Evolutionary conservation across 2,113 vertebrate species (phyloP).

Genomic region (Epinephelus lanceolatus): DNA sequence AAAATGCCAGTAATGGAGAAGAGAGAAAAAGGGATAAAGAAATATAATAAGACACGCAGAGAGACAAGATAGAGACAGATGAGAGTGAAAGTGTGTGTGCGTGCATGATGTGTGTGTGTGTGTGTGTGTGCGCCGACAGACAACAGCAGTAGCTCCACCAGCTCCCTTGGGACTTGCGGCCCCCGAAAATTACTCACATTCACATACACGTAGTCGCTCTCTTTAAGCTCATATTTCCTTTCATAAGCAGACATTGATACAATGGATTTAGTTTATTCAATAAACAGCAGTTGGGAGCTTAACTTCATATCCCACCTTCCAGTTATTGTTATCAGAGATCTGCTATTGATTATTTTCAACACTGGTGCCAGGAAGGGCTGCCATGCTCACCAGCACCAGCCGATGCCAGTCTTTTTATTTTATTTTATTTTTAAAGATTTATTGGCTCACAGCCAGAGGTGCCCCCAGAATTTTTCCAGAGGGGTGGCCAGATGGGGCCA

Average conservation of each 20-base stretch:
- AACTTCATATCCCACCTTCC: conserved; percentile 50
- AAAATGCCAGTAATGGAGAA: conserved; percentile 72
- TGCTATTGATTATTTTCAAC: conserved; percentile 42
- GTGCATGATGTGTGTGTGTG: not conserved
- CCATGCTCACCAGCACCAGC: not conserved
- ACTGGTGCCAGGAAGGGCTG: conserved; percentile 29
- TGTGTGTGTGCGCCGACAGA: conserved; percentile 32
- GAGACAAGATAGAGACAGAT: conserved; percentile 57
- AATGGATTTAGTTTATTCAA: conserved; percentile 47
- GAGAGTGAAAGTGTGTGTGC: conserved; percentile 27
- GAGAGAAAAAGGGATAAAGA: conserved; percentile 56
- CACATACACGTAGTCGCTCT: conserved; percentile 31
- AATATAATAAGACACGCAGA: conserved; percentile 61
- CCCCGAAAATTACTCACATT: conserved; percentile 52
- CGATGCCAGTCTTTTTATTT: not conserved
- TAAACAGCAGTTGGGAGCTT: conserved; percentile 38
- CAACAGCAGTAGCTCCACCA: conserved; percentile 49
- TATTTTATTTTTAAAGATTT: not conserved
- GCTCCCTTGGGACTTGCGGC: conserved; percentile 48
- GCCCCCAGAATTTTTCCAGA: too few relatives aligned
- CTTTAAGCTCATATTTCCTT: conserved; percentile 56
- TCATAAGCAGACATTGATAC: conserved; percentile 49
- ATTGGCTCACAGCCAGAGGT: not conserved
- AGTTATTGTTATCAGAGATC: conserved; percentile 59
- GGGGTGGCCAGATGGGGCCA: too few relatives aligned